A percentile compares a stretch with the other conserved stretches of the same genome.
Evolutionary conservation across 2,113 vertebrate species (phyloP).

Genomic region (Sapayoa aenigma): DNA sequence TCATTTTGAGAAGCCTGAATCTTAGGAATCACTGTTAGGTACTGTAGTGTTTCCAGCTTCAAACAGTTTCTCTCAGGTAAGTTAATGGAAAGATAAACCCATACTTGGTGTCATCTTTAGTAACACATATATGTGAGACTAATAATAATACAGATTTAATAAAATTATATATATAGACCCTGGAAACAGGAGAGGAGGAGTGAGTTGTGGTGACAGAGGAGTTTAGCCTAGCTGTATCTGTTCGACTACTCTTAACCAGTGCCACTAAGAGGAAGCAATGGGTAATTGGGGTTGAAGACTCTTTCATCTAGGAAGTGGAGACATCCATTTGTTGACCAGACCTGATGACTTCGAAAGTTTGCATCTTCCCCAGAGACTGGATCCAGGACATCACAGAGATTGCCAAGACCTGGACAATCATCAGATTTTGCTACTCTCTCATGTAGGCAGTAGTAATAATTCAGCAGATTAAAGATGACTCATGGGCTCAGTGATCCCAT

Average conservation of each 20-base stretch:
- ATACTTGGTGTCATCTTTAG: background rate
- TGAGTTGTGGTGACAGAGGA: background rate
- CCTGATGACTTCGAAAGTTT: background rate
- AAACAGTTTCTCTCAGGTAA: conserved; percentile 31
- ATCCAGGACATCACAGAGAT: background rate
- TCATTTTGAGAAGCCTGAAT: conserved; percentile 12
- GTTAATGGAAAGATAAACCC: background rate
- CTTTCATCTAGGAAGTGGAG: background rate
- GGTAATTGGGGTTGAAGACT: background rate
- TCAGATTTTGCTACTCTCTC: background rate
- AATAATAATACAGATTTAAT: background rate
- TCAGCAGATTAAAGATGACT: background rate
- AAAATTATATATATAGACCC: background rate
- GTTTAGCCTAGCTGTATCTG: background rate
- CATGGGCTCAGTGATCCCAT: rapidly evolving
- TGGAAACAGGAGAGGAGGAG: background rate
- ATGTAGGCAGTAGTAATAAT: background rate
- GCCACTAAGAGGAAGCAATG: background rate
- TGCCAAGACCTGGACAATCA: background rate
- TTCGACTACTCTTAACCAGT: background rate
- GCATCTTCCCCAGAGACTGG: background rate
- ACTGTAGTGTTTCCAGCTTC: background rate
- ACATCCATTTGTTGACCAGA: background rate
- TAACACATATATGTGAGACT: background rate
- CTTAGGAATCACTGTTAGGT: background rate